phyloP scores from a whole-genome alignment of 2,797 vertebrate species.

The Trematomus bernacchii region DNA sequence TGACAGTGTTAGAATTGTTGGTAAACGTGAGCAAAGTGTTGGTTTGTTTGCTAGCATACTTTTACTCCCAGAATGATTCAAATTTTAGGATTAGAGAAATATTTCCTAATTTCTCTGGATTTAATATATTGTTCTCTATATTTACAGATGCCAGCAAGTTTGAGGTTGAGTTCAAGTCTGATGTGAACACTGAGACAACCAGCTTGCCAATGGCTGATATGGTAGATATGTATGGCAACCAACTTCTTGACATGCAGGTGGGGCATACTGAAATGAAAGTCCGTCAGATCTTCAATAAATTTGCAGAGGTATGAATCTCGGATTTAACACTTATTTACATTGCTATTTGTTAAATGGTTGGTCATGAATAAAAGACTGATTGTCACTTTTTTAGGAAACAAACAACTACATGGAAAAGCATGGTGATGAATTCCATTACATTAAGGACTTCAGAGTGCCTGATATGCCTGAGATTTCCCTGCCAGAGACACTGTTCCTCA shows the following conservation, averaged over 20 bases:
- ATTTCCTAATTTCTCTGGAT: neutral
- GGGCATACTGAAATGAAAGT: conserved; percentile 90
- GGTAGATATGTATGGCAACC: conserved; percentile 72
- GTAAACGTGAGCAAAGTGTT: no score
- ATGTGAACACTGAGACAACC: conserved; percentile 79
- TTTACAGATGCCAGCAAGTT: conserved; percentile 88
- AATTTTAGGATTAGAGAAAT: neutral
- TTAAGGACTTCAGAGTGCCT: conserved; percentile 85
- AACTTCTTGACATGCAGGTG: conserved; percentile 86
- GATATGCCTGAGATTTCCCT: conserved; percentile 86
- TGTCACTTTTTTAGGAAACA: conserved; percentile 80
- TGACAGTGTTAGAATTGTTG: no score
- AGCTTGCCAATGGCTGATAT: conserved; percentile 65
- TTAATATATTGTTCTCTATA: conserved; percentile 9
- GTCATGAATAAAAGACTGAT: conserved; percentile 12
- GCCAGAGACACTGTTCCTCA: conserved; percentile 92
- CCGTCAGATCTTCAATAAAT: conserved; percentile 87
- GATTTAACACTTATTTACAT: neutral
- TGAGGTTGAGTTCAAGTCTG: conserved; percentile 88
- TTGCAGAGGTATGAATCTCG: conserved; percentile 84
- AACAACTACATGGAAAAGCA: conserved; percentile 89
- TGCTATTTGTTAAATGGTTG: neutral
- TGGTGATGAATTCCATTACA: conserved; percentile 84
- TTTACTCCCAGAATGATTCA: neutral
- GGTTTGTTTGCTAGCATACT: no score